These are phyloP conservation scores for Clarias macrocephalus DNA, from an alignment of 2,113 vertebrate species.

Conservation along the genomic window DNA sequence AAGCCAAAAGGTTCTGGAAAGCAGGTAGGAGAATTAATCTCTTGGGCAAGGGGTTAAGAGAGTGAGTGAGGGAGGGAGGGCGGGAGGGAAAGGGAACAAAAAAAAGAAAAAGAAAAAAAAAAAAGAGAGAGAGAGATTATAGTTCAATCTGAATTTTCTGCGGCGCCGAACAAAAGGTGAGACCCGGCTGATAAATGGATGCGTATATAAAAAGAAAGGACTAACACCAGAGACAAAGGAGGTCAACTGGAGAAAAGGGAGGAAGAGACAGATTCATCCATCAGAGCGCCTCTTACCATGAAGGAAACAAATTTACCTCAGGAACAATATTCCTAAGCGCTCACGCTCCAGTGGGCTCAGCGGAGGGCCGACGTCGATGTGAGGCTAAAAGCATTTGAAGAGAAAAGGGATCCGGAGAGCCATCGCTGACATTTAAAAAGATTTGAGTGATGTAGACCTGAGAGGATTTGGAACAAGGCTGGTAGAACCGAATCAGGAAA, in stretches of 20 bases:
- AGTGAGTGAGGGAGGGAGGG: not conserved
- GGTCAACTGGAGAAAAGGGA: constrained; percentile 16
- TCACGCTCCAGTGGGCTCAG: not conserved
- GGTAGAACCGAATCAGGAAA: not conserved
- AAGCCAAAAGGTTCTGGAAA: not conserved
- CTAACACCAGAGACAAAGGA: constrained; percentile 14
- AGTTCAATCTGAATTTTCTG: constrained; percentile 50
- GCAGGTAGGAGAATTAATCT: constrained; percentile 7
- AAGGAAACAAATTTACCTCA: constrained; percentile 33
- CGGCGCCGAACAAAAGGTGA: constrained; percentile 28
- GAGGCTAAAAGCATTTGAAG: not conserved
- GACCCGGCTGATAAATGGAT: constrained; percentile 31
- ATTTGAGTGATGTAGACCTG: not conserved
- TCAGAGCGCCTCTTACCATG: constrained; percentile 27
- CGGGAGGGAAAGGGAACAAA: not conserved
- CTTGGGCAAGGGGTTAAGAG: not conserved
- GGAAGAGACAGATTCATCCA: constrained; percentile 39
- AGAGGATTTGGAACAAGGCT: not conserved
- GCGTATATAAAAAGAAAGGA: constrained; percentile 30
- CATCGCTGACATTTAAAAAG: constrained; percentile 15
- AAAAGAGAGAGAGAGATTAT: constrained; percentile 20
- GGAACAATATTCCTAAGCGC: constrained; percentile 28
- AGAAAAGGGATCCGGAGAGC: not conserved
- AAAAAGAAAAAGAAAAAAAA: constrained; percentile 18
- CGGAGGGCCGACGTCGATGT: not conserved